Conservation (phyloP, 64 coral and sea anemone genomes). For the Dendrophyllia cribrosa region DNA sequence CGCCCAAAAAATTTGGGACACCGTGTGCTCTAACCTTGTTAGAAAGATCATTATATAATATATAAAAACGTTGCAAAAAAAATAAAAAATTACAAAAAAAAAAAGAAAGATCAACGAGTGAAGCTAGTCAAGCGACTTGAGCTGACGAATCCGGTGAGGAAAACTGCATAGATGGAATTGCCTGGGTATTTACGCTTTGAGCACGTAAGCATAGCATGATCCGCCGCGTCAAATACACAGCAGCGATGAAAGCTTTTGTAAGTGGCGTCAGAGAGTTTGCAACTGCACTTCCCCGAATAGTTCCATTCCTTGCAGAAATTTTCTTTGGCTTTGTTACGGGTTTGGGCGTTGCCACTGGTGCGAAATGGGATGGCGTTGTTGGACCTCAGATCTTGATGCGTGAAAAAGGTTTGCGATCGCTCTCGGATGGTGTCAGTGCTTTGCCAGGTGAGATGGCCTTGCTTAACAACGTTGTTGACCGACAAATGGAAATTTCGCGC, state of each 20-base stretch:
- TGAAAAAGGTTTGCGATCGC: conserved; percentile 44
- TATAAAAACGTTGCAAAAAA: too few species aligned
- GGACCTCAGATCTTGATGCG: conserved; percentile 25
- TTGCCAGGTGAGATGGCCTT: conserved; percentile 9
- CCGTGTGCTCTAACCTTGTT: too few species aligned
- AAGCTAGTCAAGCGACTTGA: background rate
- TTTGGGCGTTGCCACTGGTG: background rate
- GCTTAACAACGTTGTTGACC: conserved; percentile 25
- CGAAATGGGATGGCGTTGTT: background rate
- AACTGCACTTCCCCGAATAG: background rate
- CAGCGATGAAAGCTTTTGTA: background rate
- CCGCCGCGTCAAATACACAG: background rate
- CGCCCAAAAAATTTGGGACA: too few species aligned
- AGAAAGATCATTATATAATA: too few species aligned
- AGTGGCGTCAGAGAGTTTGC: background rate
- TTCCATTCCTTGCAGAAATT: too few species aligned
- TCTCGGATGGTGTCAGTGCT: background rate
- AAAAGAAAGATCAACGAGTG: background rate
- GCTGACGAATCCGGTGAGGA: background rate
- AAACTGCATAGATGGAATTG: conserved; percentile 17
- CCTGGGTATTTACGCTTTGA: background rate
- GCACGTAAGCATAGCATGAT: conserved; percentile 36
- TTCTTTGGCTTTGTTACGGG: background rate
- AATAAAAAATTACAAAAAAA: too few species aligned
- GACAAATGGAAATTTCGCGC: too few species aligned